Conservation (phyloP, 1,140 invertebrate species). For the Drosophila sturtevanti region DNA sequence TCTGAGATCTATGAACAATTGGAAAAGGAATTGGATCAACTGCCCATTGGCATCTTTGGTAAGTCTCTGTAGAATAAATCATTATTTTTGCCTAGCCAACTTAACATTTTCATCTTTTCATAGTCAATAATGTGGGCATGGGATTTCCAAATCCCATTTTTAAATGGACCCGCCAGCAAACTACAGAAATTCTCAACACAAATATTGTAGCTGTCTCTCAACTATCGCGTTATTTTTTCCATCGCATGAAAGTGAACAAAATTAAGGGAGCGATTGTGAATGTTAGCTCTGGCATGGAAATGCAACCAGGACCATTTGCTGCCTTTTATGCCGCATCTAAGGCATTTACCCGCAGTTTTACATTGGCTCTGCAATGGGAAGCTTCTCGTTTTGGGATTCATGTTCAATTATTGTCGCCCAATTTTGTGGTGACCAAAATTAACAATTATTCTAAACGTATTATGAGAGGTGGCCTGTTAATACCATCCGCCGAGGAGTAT, state of each 20-base stretch:
- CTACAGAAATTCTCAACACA: constrained; percentile 93
- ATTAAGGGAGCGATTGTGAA: constrained; percentile 94
- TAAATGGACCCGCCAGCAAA: constrained; percentile 87
- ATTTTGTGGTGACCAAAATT: constrained; percentile 95
- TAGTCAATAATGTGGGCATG: constrained; percentile 96
- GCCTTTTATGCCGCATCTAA: constrained; percentile 95
- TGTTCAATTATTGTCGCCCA: constrained; percentile 93
- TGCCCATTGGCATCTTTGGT: constrained; percentile 92
- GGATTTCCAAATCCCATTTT: constrained; percentile 90
- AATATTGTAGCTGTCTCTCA: constrained; percentile 93
- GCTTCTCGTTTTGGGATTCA: constrained; percentile 89
- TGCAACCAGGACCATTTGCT: constrained; percentile 92
- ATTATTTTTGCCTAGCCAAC: not conserved
- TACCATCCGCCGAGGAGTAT: constrained; percentile 91
- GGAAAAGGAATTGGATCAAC: constrained; percentile 86
- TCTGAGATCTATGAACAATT: constrained; percentile 87
- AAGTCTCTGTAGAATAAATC: constrained; percentile 54
- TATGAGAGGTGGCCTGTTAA: constrained; percentile 88
- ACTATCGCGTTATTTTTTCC: constrained; percentile 91
- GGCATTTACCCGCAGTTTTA: constrained; percentile 74
- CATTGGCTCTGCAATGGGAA: constrained; percentile 88
- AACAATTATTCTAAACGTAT: constrained; percentile 91
- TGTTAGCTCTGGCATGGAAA: constrained; percentile 92
- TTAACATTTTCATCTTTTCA: constrained; percentile 38
- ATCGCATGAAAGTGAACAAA: constrained; percentile 88